phyloP scores from a whole-genome alignment of 2,797 vertebrate species.

The Onychomys arenicola region DNA sequence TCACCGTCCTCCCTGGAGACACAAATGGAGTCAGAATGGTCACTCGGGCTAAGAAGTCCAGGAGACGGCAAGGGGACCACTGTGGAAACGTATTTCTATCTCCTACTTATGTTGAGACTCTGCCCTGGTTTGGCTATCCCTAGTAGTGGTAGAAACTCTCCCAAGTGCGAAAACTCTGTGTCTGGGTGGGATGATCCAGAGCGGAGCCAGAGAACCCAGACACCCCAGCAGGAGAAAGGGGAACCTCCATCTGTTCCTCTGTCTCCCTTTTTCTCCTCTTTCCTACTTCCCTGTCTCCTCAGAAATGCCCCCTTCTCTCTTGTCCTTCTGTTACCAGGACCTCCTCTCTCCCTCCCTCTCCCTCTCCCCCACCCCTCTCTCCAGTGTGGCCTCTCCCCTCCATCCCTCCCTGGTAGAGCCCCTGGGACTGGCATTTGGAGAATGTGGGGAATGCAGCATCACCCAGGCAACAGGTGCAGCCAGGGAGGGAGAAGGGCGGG shows the following conservation, averaged over 20 bases:
- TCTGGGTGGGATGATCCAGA: neutral
- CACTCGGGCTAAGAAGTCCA: neutral
- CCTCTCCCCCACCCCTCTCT: neutral
- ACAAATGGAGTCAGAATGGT: slow-evolving; percentile 28
- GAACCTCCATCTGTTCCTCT: neutral
- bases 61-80: neutral
- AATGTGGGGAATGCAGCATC: slow-evolving; percentile 78
- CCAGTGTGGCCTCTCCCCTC: neutral
- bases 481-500: slow-evolving; percentile 33
- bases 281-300: neutral
- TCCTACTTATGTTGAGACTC: neutral
- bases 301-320: neutral
- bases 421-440: slow-evolving; percentile 75
- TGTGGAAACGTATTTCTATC: neutral
- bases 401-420: slow-evolving; percentile 66
- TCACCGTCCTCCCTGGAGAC: slow-evolving; percentile 91
- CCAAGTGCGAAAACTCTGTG: neutral
- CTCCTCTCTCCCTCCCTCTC: neutral
- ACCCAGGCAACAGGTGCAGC: slow-evolving; percentile 75
- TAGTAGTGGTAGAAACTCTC: neutral
- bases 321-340: neutral
- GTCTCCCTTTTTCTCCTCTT: neutral
- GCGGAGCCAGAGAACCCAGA: neutral
- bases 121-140: neutral
- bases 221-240: neutral